These are phyloP conservation scores for Eristalis intricaria DNA, from an alignment of 2,888 invertebrate species.

Conservation along the genomic window DNA sequence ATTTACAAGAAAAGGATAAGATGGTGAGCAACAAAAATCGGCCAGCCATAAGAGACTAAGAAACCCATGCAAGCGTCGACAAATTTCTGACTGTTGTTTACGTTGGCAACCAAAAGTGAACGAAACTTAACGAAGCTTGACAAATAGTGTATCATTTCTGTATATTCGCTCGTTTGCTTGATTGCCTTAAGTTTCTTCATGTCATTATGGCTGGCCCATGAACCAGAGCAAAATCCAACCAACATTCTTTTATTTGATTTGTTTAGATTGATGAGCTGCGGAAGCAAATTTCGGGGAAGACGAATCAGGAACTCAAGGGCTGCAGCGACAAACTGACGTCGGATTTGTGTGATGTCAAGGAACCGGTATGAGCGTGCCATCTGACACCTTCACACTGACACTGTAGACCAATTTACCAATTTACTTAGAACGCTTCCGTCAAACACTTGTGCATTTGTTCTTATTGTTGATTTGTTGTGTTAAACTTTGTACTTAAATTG, in stretches of 20 bases:
- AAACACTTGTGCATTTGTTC: slow-evolving; percentile 3
- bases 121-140: too few species aligned
- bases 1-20: slow-evolving; percentile 6
- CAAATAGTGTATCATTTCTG: too few species aligned
- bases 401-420: neutral
- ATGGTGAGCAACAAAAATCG: slow-evolving; percentile 15
- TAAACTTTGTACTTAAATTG: neutral
- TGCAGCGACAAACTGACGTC: slow-evolving; percentile 9
- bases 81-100: too few species aligned
- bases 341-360: slow-evolving; percentile 41
- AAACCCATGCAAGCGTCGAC: too few species aligned
- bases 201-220: too few species aligned
- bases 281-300: neutral
- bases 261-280: slow-evolving; percentile 35
- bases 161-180: too few species aligned
- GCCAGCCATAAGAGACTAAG: too few species aligned
- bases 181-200: too few species aligned
- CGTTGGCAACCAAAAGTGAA: too few species aligned
- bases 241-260: too few species aligned
- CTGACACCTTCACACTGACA: neutral
- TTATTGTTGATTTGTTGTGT: neutral
- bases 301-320: slow-evolving; percentile 13
- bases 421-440: slow-evolving; percentile 10
- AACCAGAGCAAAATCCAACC: neutral
- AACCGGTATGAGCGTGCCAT: slow-evolving; percentile 53